Base-by-base conservation (phyloP, 2,797 vertebrate genomes). In the Distichodus sexfasciatus region DNA sequence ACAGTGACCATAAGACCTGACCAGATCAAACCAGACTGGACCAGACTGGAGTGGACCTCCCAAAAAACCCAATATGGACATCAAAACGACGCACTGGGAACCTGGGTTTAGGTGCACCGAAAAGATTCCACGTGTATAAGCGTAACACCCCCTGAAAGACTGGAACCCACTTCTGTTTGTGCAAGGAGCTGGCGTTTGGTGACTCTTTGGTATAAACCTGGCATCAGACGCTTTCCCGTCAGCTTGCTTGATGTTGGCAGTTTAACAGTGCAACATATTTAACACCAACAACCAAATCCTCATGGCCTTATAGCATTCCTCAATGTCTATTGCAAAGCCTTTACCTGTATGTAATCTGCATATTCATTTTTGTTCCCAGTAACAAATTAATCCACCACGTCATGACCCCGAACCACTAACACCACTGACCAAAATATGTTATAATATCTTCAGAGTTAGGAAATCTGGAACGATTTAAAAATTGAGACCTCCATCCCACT, bases 261-360 rank as follows among this genome's bases (percentile, higher is more conserved):
- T 72, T 47, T 28, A 53, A 54, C 26, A 26, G 14, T 41, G 15
- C 36, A 17, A 14, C 47, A 46, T 59, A 44, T 66, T 44, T 41
- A 51, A 35, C 40, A 61, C 15, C 55, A 66, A 28, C 38, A 50
- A 66, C 47, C 55, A 61, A 72, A 66, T 66, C 70, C 48, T 36
- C 66, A 72, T 72, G 63, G 71, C 71, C 71, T 72, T 72, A 72
- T 61, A 61, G 47, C 47, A 47, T 72, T 61, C 55, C 14, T 36
- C 35, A 38, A 14, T 66, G 36, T 59, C 36, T 60, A 60, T 66
- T 44, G 21, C 54, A 23, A 65, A 41, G 41, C 59, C 21, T 62
- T 46, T 43, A 53, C 40, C 17, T 59, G 46, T 66, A 60, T 72
- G 36, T 59, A 72, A 44, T 51, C 54, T 36, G 61, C 54, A 23